Evolutionary conservation across 2,113 vertebrate species (phyloP), one percentile per base, ranked within the genome.

Genomic region (Osmerus mordax): DNA sequence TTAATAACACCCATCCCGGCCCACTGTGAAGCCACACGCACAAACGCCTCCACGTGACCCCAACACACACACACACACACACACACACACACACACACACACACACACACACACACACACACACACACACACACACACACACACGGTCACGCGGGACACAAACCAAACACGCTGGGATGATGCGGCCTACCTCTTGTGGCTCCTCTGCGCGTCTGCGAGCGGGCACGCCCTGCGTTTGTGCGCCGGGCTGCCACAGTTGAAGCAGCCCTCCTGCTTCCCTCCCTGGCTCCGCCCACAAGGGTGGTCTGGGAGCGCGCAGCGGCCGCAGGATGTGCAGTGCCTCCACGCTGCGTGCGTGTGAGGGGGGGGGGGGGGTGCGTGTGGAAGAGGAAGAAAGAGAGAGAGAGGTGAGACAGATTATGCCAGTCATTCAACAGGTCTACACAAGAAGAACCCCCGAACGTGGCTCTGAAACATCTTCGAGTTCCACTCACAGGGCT

Each of bases 141-240:
- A 29, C 60, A 54, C 16, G 23, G 16, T 19, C 5, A 16, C 4
- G 5, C 28, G 53, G 9, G 14, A 56, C n/a, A n/a, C 14, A 56
- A 56, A 1, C 36, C 36, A 5, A 41, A 71, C 59, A 25, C 16
- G 4, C 29, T 32, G 29, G 2, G 29, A 32, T 32, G 29, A 41
- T 1, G 6, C 36, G 6, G 36, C 36, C 1, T 9, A 41, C 88
- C 71, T 74, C 73, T 25, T 77, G 14, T 1, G 59, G 68, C 2
- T 18, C 52, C 47, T 29, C 18, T 56, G 65, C 0, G 63, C 3
- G 56, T 76, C 75, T 78, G 1, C 3, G 36, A 72, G 63, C 9
- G 94, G 93, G 73, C 97, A 99, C 65, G 76, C 51, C 47, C 85
- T 93, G 61, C 91, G 94, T 70, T 96, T 98, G 91, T 99, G 97